Evolutionary conservation across 2,113 vertebrate species (phyloP).

Genomic region (Mustela lutreola): DNA sequence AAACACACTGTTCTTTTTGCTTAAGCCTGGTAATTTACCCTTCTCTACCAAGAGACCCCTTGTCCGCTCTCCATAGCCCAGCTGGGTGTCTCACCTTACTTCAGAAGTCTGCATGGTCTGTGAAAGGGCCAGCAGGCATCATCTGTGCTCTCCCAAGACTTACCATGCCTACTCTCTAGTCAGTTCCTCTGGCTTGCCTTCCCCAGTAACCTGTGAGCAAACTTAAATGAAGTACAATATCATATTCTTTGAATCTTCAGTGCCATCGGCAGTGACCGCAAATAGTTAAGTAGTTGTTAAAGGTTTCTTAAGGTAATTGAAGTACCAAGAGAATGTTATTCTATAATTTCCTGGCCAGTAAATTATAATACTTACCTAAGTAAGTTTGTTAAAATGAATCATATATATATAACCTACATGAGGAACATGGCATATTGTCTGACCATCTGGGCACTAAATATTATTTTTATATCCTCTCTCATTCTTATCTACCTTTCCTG

Average conservation of each 20-base stretch:
- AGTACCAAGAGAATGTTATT: conserved; percentile 42
- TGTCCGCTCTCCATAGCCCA: not conserved
- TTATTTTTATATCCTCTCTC: not conserved
- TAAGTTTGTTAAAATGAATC: conserved; percentile 15
- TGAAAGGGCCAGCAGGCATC: not conserved
- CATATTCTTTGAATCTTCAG: not conserved
- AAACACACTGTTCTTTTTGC: not conserved
- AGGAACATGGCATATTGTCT: not conserved
- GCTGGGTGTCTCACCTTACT: fast-evolving
- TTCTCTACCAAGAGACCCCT: not conserved
- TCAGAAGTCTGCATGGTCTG: not conserved
- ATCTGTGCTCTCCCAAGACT: not conserved
- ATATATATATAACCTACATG: not conserved
- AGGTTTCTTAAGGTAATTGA: not conserved
- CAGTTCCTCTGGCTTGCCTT: not conserved
- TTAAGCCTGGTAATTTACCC: not conserved
- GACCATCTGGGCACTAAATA: not conserved
- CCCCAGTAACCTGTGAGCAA: not conserved
- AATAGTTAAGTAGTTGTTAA: not conserved
- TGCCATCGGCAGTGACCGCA: not conserved
- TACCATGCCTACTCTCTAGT: not conserved
- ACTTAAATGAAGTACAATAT: not conserved
- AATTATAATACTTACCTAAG: conserved; percentile 36
- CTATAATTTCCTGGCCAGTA: not conserved
- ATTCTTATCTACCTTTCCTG: not conserved